phyloP scores from a whole-genome alignment of 2,888 invertebrate genomes.

The Nymphalis polychloros region DNA sequence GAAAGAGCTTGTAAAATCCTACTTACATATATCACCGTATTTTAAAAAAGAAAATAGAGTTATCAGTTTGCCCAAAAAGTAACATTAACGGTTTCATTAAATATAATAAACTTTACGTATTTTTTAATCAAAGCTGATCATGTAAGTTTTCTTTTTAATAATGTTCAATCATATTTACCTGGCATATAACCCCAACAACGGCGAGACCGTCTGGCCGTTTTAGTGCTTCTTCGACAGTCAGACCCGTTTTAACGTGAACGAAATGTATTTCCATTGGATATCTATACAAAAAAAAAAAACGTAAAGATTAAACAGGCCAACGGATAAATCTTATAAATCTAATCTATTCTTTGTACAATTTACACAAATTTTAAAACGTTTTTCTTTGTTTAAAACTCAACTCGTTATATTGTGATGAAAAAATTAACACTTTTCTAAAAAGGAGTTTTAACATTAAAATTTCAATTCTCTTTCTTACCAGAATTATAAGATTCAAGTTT shows the following conservation, averaged over 20 bases:
- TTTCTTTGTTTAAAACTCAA: background rate
- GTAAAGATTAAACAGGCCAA: too few relatives aligned
- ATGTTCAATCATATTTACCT: conserved; percentile 49
- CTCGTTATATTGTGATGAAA: too few relatives aligned
- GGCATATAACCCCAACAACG: conserved; percentile 61
- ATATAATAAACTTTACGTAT: background rate
- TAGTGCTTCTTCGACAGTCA: conserved; percentile 57
- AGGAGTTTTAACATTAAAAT: too few relatives aligned
- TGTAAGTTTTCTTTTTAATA: background rate
- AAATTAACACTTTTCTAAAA: too few relatives aligned
- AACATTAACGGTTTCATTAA: background rate
- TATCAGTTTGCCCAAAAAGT: too few relatives aligned
- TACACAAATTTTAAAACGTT: background rate
- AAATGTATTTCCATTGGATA: conserved; percentile 73
- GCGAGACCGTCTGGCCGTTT: conserved; percentile 61
- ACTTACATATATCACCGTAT: too few relatives aligned
- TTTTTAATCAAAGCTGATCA: background rate
- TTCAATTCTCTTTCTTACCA: too few relatives aligned
- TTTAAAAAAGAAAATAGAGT: too few relatives aligned
- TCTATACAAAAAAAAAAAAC: conserved; percentile 43
- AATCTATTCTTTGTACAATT: too few relatives aligned
- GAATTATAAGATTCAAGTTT: too few relatives aligned
- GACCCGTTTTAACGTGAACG: conserved; percentile 66
- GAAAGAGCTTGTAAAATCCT: too few relatives aligned
- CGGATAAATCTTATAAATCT: too few relatives aligned